Conservation (phyloP, 2,888 invertebrate genomes). For the Ganaspis brasiliensis region DNA sequence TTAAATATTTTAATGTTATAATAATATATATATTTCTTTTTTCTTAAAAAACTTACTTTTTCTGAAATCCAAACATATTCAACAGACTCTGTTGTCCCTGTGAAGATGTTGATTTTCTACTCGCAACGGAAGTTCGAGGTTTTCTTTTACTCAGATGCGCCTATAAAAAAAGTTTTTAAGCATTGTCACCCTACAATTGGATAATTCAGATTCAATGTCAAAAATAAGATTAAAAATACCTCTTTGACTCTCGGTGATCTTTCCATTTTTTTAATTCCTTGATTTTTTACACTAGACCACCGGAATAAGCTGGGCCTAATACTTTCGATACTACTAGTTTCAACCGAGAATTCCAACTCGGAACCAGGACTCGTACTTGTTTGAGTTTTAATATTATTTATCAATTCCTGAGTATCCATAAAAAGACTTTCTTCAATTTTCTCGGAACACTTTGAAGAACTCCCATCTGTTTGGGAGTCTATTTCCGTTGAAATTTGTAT, state of each 20-base stretch:
- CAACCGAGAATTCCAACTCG: slow-evolving; percentile 46
- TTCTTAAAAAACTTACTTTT: slow-evolving; percentile 80
- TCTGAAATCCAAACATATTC: slow-evolving; percentile 87
- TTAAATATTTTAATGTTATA: no score
- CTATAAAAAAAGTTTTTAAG: slow-evolving; percentile 41
- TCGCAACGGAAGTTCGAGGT: slow-evolving; percentile 51
- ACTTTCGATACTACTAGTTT: slow-evolving; percentile 27
- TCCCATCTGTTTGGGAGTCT: neutral
- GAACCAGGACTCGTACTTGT: slow-evolving; percentile 46
- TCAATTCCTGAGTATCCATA: slow-evolving; percentile 25
- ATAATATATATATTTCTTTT: neutral
- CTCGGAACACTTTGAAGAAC: neutral
- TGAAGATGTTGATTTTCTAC: slow-evolving; percentile 74
- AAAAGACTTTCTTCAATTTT: neutral
- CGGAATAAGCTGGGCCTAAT: slow-evolving; percentile 55
- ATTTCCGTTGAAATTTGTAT: neutral
- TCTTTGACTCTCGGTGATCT: neutral
- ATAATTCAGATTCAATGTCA: neutral
- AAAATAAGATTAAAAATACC: neutral
- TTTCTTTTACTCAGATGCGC: slow-evolving; percentile 45
- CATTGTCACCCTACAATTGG: neutral
- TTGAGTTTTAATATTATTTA: neutral
- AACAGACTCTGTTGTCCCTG: slow-evolving; percentile 84
- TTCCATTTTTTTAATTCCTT: slow-evolving; percentile 20
- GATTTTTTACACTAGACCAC: slow-evolving; percentile 62